A percentile compares a stretch with the other conserved stretches of the same genome.
phyloP scores from a whole-genome alignment of 2,797 vertebrate genomes.

The Epinephelus malabaricus region DNA sequence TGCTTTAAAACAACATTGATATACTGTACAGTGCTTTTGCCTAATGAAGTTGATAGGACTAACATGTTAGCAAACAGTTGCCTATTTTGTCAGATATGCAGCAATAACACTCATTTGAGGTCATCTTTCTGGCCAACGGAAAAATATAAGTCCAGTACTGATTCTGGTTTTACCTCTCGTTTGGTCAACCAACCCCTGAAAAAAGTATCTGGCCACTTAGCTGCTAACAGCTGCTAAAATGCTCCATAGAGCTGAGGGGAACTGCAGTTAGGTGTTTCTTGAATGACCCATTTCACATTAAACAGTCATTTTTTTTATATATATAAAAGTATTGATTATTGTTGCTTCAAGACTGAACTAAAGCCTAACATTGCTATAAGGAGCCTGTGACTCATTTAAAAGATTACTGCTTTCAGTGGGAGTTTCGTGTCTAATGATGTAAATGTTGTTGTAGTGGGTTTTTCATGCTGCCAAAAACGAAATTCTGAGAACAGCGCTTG shows the following conservation, averaged over 20 bases:
- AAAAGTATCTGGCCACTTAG: too few species aligned
- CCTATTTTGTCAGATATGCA: not conserved
- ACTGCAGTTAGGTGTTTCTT: not conserved
- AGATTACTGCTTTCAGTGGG: not conserved
- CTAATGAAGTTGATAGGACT: not conserved
- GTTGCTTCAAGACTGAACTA: not conserved
- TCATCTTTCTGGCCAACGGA: not conserved
- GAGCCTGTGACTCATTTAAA: not conserved
- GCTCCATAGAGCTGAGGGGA: not conserved
- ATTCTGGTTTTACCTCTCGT: not conserved
- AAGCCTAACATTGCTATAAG: not conserved
- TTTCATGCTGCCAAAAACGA: not conserved
- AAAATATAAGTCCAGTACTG: not conserved
- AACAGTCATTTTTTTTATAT: not conserved
- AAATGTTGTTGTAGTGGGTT: not conserved
- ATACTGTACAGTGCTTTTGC: not conserved
- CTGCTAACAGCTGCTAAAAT: too few species aligned
- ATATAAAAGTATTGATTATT: not conserved
- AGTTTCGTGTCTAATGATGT: not conserved
- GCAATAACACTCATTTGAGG: not conserved
- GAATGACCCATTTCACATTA: not conserved
- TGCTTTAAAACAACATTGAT: not conserved
- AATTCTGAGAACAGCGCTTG: not conserved
- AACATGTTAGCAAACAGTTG: not conserved
- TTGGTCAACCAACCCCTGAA: not conserved